Evolutionary conservation across 2,888 invertebrate genomes (phyloP).

Genomic region (Cheilosia pagana): DNA sequence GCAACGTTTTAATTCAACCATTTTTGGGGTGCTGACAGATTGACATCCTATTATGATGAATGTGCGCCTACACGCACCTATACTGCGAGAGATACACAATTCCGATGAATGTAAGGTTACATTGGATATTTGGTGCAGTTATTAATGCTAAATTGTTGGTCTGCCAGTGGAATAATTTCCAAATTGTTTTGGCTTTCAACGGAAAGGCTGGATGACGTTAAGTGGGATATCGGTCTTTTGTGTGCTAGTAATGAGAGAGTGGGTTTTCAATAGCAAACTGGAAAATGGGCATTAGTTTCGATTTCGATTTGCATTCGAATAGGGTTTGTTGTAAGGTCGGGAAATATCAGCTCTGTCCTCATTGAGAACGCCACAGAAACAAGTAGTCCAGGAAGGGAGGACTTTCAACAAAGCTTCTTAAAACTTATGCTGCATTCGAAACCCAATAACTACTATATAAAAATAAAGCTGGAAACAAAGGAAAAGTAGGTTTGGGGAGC

Average conservation of each 20-base stretch:
- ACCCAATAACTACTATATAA: no score
- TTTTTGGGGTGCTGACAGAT: slow-evolving; percentile 2
- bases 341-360: no score
- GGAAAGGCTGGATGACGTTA: neutral
- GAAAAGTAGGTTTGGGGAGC: no score
- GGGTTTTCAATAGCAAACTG: no score
- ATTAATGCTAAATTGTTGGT: slow-evolving; percentile 49
- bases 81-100: neutral
- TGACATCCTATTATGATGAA: slow-evolving; percentile 62
- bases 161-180: slow-evolving; percentile 31
- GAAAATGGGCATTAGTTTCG: no score
- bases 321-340: no score
- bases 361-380: no score
- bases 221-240: neutral
- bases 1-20: slow-evolving; percentile 42
- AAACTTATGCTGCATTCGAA: no score
- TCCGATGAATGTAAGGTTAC: slow-evolving; percentile 30
- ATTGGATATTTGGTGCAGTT: slow-evolving; percentile 10
- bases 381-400: no score
- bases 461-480: no score
- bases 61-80: slow-evolving; percentile 3
- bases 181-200: slow-evolving; percentile 4
- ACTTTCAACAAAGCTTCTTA: no score
- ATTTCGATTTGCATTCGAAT: no score
- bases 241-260: neutral